Conservation (phyloP, 2,888 invertebrate genomes). For the Hymenopus coronatus region DNA sequence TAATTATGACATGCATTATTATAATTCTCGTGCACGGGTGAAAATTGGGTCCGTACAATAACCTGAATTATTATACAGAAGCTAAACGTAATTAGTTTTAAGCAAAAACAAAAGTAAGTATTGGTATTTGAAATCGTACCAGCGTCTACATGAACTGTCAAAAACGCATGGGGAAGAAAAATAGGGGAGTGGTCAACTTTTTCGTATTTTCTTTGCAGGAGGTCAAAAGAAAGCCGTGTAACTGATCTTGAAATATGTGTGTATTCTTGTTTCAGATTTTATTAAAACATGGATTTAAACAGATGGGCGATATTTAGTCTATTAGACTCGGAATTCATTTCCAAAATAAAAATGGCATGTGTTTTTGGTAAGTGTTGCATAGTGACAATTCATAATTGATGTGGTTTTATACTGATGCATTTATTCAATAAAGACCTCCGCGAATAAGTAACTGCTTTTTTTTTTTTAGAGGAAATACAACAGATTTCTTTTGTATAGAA, state of each 20-base stretch:
- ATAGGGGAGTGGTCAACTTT: too few relatives aligned
- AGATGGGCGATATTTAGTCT: slow-evolving; percentile 60
- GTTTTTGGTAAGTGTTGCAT: slow-evolving; percentile 51
- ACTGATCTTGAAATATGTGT: neutral
- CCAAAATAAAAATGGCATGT: slow-evolving; percentile 51
- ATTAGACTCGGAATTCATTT: slow-evolving; percentile 50
- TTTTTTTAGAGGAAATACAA: neutral
- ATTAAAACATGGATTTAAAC: slow-evolving; percentile 45
- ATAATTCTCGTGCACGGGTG: neutral
- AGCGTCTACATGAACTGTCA: too few relatives aligned
- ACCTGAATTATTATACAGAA: too few relatives aligned
- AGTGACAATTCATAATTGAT: neutral
- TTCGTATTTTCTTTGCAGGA: too few relatives aligned
- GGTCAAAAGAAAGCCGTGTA: too few relatives aligned
- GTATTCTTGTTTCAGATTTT: neutral
- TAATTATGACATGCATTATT: neutral
- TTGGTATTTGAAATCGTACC: too few relatives aligned
- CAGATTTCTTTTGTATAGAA: neutral
- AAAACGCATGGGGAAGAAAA: too few relatives aligned
- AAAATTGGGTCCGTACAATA: too few relatives aligned
- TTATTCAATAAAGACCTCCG: neutral
- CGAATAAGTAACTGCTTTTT: slow-evolving; percentile 4
- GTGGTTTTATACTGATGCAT: too few relatives aligned
- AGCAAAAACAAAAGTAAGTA: too few relatives aligned
- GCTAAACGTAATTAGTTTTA: too few relatives aligned